A percentile compares a stretch with the other conserved stretches of the same genome.
phyloP scores from a whole-genome alignment of 1,140 invertebrate species.

The Drosophila ercepeae region DNA sequence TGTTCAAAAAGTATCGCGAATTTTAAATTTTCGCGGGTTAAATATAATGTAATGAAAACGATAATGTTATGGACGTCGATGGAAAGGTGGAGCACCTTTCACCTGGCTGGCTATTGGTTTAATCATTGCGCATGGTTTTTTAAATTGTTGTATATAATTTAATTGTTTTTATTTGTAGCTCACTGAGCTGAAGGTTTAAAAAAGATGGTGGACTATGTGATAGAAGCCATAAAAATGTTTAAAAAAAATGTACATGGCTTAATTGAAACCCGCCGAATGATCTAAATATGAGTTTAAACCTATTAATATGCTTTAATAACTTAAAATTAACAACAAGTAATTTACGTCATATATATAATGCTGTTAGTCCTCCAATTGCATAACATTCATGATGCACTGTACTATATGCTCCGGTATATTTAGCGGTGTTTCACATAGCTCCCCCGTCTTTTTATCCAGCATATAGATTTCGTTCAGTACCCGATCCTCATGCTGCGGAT shows the following conservation, averaged over 20 bases:
- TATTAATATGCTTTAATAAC: constrained; percentile 36
- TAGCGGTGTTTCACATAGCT: constrained; percentile 76
- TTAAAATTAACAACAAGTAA: constrained; percentile 35
- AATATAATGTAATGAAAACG: too few species aligned
- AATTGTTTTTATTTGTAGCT: background rate
- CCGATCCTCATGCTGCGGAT: constrained; percentile 64
- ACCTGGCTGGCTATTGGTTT: too few species aligned
- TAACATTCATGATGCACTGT: constrained; percentile 81
- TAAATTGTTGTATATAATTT: too few species aligned
- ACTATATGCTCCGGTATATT: constrained; percentile 83
- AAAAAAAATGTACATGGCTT: constrained; percentile 15
- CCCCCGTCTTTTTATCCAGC: constrained; percentile 74
- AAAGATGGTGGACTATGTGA: too few species aligned
- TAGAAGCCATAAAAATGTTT: background rate
- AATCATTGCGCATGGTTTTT: too few species aligned
- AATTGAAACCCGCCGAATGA: background rate
- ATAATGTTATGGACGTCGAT: too few species aligned
- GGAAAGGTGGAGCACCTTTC: too few species aligned
- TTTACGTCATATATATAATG: constrained; percentile 28
- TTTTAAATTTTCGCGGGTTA: too few species aligned
- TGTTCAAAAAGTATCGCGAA: too few species aligned
- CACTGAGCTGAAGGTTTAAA: background rate
- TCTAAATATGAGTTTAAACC: background rate
- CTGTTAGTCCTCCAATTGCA: constrained; percentile 53
- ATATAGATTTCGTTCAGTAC: constrained; percentile 84